Percentiles rank a stretch among this genome's conserved stretches.
These are phyloP conservation scores for Suillia variegata DNA, from an alignment of 2,888 invertebrate species.

Conservation along the genomic window DNA sequence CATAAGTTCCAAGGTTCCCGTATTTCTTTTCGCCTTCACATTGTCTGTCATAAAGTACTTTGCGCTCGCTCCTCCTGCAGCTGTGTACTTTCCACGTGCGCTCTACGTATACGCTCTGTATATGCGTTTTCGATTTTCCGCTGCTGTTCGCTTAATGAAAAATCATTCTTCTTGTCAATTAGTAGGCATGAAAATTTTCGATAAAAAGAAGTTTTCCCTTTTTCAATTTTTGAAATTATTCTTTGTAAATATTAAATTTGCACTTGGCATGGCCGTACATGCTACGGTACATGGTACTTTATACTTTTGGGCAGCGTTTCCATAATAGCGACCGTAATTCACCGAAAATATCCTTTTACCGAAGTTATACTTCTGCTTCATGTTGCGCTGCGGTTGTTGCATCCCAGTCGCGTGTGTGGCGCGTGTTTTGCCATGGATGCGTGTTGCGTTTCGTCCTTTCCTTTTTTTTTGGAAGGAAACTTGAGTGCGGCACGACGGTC, in stretches of 20 bases:
- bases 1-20: too few relatives aligned
- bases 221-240: not conserved
- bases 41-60: too few relatives aligned
- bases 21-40: too few relatives aligned
- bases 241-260: too few relatives aligned
- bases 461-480: not conserved
- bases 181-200: slow-evolving; percentile 9
- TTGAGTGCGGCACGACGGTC: slow-evolving; percentile 1
- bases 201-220: too few relatives aligned
- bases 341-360: not conserved
- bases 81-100: slow-evolving; percentile 8
- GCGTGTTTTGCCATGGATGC: not conserved
- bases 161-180: slow-evolving; percentile 8
- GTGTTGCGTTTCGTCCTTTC: not conserved
- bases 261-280: too few relatives aligned
- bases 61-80: not conserved
- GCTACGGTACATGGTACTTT: too few relatives aligned
- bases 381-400: not conserved
- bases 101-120: too few relatives aligned
- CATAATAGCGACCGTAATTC: too few relatives aligned
- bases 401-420: slow-evolving; percentile 12
- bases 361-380: not conserved
- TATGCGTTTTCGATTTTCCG: too few relatives aligned
- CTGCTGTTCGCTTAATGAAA: slow-evolving; percentile 1
- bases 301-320: too few relatives aligned